Base-by-base conservation (phyloP, 2,113 vertebrate species). In the Salvelinus fontinalis region DNA sequence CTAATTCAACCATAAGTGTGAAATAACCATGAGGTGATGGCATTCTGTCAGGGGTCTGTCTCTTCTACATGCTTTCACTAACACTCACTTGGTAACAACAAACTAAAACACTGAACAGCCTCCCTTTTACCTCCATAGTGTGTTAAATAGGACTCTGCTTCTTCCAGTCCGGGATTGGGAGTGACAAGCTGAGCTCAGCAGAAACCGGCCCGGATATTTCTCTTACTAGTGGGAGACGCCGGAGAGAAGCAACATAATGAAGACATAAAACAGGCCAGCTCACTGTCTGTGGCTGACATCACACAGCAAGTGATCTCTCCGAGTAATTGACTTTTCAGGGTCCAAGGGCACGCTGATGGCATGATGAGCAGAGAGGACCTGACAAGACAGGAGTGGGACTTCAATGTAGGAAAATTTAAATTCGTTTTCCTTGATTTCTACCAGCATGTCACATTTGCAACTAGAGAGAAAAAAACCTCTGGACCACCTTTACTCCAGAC, bases 281-380 rank as follows among this genome's bases (percentile, higher is more conserved):
- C n/a, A 48, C 34, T 22, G 31, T 14, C 48, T 51, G 60, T 24
- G 64, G 13, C 70, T 78, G 49, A 39, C 59, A 72, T 51, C 76
- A 73, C 44, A 64, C 26, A 16, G n/a, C 62, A 16, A 54, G 59
- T 27, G 7, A 73, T 7, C 11, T 51, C 70, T 72, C 70, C 1
- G 6, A 26, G 70, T 78, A 34, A 71, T 64, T 59, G 26, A 57
- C 44, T 67, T 67, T 67, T 12, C 31, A n/a, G 67, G 67, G 39
- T 68, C 65, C 14, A 4, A 68, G 29, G 34, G 39, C 22, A 44
- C n/a, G 57, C 39, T 14, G 75, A 76, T 29, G 54, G 29, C 54
- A 22, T 5, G 54, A 48, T 64, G 51, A 29, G 31, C 22, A 71
- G 60, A 71, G 59, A 48, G 13, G 68, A 49, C 59, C 59, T 71